A percentile compares a stretch with the other conserved stretches of the same genome.
phyloP scores from a whole-genome alignment of 2,113 vertebrate species.

The Eonycteris spelaea region DNA sequence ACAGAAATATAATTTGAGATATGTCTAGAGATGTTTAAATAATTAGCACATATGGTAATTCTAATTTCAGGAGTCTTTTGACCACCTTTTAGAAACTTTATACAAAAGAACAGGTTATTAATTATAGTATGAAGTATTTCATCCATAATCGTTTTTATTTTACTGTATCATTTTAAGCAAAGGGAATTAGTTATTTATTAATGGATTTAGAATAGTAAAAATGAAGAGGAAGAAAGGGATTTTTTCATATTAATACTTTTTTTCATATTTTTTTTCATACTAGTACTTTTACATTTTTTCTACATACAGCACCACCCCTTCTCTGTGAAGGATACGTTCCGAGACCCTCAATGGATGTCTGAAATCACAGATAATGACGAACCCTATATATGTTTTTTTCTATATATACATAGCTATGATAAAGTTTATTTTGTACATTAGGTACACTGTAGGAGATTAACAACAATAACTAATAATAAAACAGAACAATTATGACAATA shows the following conservation, averaged over 20 bases:
- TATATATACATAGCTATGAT: neutral
- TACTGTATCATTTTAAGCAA: neutral
- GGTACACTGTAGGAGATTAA: neutral
- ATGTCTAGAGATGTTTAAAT: neutral
- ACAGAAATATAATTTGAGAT: neutral
- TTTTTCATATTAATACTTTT: neutral
- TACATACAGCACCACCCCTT: neutral
- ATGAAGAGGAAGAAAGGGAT: neutral
- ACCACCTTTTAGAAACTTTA: neutral
- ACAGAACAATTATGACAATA: neutral
- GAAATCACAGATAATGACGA: too few relatives aligned
- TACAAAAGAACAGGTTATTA: neutral
- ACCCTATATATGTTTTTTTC: too few relatives aligned
- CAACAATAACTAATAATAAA: neutral
- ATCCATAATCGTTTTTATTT: neutral
- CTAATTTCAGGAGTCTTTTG: neutral
- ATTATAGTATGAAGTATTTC: neutral
- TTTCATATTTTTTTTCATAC: neutral
- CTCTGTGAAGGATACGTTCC: too few relatives aligned
- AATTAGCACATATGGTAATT: neutral
- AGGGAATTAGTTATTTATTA: neutral
- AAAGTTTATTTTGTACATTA: neutral
- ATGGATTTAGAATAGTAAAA: neutral
- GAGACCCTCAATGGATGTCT: too few relatives aligned
- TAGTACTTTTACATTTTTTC: neutral